phyloP scores from a whole-genome alignment of 1,140 invertebrate species.

The Rhopalosiphum padi region DNA sequence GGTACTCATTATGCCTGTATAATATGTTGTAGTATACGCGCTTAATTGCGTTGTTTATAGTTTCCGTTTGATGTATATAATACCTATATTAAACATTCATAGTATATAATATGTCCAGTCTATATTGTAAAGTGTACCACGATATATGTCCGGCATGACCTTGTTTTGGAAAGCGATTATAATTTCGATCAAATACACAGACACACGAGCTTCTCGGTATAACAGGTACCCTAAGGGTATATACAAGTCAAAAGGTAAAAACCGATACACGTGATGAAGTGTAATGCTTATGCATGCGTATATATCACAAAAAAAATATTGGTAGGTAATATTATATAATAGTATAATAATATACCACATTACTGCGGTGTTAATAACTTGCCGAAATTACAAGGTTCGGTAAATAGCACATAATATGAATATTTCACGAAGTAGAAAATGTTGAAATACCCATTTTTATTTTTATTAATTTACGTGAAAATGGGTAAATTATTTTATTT shows the following conservation, averaged over 20 bases:
- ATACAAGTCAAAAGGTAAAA: neutral
- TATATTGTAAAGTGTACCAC: neutral
- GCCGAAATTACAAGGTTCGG: neutral
- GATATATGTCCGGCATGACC: neutral
- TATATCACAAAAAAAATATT: neutral
- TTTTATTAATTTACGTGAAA: neutral
- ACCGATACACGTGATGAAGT: neutral
- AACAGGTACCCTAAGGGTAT: neutral
- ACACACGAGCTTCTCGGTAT: neutral
- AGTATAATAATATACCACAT: neutral
- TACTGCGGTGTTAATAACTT: neutral
- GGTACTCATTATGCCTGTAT: neutral
- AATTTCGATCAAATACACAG: neutral
- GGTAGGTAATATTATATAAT: neutral
- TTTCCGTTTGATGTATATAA: neutral
- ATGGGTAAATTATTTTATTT: neutral
- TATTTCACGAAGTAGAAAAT: neutral
- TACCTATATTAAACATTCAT: neutral
- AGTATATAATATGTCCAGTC: neutral
- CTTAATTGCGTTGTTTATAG: neutral
- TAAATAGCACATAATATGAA: neutral
- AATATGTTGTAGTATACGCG: neutral
- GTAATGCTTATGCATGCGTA: neutral
- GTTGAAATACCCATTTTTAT: neutral
- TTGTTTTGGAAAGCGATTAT: constrained; percentile 14